Base-by-base conservation (phyloP, 1,140 invertebrate genomes). In the Paraescarpia echinospica region DNA sequence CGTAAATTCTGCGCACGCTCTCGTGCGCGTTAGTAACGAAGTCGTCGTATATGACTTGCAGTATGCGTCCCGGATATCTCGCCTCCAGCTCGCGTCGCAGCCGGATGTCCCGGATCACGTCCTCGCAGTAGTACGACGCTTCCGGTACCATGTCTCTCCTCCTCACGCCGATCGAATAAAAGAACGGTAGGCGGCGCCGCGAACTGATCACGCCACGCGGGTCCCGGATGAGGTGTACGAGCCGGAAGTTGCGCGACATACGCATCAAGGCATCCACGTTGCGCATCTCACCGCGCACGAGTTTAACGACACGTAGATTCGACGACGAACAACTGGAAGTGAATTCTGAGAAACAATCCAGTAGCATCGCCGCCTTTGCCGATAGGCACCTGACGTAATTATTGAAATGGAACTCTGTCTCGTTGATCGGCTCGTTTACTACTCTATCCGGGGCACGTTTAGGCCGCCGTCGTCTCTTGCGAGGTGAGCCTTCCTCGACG, bases 221-320 rank as follows among this genome's bases (percentile, higher is more conserved):
- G 48, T 92, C 92, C 92, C 92, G 33, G 33, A 92, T 41, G 35
- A 92, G 89, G 48, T 92, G 92, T 8, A 92, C 90, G 33, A 92
- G 33, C 14, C 92, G 88, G 35, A 92, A 91, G 92, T 92, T 92
- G 31, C 89, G 92, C n/a, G 90, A 33, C n/a, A 18, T 48, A 35
- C 48, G 31, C 35, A 92, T 89, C 34, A 92, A 35, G 1, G n/a
- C n/a, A 8, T 77, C 35, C 33, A 92, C 35, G 89, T 27, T n/a
- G 34, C 33, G 35, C 92, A 92, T 92, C 1, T 33, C 48, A 5
- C 31, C 89, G 31, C 92, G 89, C 34, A 92, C 92, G n/a, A 48
- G 14, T 77, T 92, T 92, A 1, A 59, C 48, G 92, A 33, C 89
- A 31, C 89, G 89, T 6, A 92, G 92, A 31, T 77, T 77, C 59